A percentile compares a stretch with the other conserved stretches of the same genome.
phyloP scores from a whole-genome alignment of 2,113 vertebrate species.

The Apus apus region DNA sequence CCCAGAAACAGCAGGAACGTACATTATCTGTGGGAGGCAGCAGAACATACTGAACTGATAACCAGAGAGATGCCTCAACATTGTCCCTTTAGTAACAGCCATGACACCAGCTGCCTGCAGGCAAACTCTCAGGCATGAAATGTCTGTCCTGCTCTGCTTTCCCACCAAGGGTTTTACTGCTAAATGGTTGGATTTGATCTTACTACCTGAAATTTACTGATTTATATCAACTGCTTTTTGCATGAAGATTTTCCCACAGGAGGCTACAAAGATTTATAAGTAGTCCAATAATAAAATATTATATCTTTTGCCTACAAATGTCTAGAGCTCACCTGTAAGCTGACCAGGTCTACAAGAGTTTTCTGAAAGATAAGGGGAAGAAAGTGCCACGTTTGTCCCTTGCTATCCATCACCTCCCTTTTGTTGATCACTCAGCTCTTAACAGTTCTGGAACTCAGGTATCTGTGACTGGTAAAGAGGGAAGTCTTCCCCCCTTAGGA shows the following conservation, averaged over 20 bases:
- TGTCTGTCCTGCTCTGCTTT: background rate
- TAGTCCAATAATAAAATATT: background rate
- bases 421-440: background rate
- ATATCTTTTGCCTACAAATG: background rate
- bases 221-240: background rate
- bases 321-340: background rate
- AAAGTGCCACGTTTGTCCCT: rapidly evolving
- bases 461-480: background rate
- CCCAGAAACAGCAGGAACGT: rapidly evolving
- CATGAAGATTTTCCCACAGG: background rate
- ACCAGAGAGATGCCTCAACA: background rate
- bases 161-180: rapidly evolving
- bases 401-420: background rate
- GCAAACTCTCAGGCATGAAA: rapidly evolving
- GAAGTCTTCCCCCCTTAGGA: background rate
- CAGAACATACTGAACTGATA: rapidly evolving
- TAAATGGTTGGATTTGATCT: background rate
- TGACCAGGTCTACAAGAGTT: rapidly evolving
- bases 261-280: background rate
- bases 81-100: background rate
- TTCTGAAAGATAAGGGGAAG: background rate
- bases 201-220: background rate
- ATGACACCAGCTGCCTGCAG: background rate
- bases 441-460: background rate
- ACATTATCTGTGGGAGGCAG: background rate